These are phyloP conservation scores for Ceyx margarethae DNA, from an alignment of 2,113 vertebrate genomes.

Conservation along the genomic window DNA sequence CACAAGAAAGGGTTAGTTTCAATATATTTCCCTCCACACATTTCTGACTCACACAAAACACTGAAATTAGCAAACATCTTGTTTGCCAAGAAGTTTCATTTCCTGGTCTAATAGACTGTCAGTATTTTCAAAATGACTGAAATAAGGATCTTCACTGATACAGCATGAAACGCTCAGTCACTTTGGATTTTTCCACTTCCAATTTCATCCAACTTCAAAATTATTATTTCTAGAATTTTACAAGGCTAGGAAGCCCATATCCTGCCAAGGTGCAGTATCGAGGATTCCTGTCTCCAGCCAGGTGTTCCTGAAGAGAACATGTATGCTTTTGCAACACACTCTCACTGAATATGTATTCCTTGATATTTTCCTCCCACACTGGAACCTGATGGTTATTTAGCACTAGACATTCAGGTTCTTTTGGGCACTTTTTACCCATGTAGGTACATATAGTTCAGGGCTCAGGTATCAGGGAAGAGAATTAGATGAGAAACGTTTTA, in stretches of 20 bases:
- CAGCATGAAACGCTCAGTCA: neutral
- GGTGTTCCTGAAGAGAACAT: neutral
- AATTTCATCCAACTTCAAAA: neutral
- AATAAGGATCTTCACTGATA: neutral
- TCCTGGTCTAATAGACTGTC: slow-evolving; percentile 56
- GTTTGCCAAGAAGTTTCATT: slow-evolving; percentile 63
- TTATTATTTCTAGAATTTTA: neutral
- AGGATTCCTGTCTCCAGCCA: neutral
- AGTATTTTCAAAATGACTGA: slow-evolving; percentile 40
- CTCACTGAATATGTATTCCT: neutral
- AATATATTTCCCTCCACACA: slow-evolving; percentile 51
- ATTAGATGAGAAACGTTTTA: neutral
- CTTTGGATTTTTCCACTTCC: neutral
- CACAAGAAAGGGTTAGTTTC: slow-evolving; percentile 54
- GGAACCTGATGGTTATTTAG: neutral
- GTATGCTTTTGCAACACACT: neutral
- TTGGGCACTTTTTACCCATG: neutral
- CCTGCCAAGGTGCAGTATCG: neutral
- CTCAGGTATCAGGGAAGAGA: neutral
- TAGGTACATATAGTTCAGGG: neutral
- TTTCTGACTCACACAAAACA: slow-evolving; percentile 64
- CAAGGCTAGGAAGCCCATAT: neutral
- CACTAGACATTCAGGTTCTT: neutral
- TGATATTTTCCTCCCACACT: neutral
- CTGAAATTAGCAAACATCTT: slow-evolving; percentile 56